A percentile compares a stretch with the other conserved stretches of the same genome.
phyloP scores from a whole-genome alignment of 1,140 invertebrate species.

The Drosophila asahinai region DNA sequence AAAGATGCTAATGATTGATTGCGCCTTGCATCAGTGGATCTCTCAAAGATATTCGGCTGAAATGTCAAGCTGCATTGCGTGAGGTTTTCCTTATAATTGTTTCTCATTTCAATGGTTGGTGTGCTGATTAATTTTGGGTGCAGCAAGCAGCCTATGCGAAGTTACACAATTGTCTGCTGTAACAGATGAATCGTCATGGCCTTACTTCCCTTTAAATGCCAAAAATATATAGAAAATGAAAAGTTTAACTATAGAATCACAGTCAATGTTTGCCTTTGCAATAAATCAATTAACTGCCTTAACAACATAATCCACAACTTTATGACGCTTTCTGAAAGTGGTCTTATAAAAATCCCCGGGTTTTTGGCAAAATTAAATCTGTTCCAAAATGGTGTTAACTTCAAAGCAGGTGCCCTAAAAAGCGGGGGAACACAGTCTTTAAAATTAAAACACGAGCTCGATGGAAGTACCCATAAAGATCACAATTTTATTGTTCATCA shows the following conservation, averaged over 20 bases:
- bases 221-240: neutral
- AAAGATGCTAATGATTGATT: slow-evolving; percentile 76
- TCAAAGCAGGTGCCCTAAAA: slow-evolving; percentile 46
- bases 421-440: slow-evolving; percentile 8
- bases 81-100: slow-evolving; percentile 43
- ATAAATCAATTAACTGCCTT: slow-evolving; percentile 15
- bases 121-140: slow-evolving; percentile 41
- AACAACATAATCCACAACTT: slow-evolving; percentile 19
- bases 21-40: slow-evolving; percentile 59
- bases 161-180: slow-evolving; percentile 27
- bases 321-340: slow-evolving; percentile 14
- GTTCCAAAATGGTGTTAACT: slow-evolving; percentile 25
- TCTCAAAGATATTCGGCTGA: slow-evolving; percentile 23
- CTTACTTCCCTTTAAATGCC: too few relatives aligned
- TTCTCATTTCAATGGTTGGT: slow-evolving; percentile 25
- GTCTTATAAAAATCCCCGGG: slow-evolving; percentile 21
- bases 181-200: neutral
- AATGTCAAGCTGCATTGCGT: slow-evolving; percentile 71
- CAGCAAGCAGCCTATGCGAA: slow-evolving; percentile 18
- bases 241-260: neutral
- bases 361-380: slow-evolving; percentile 38
- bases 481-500: slow-evolving; percentile 60
- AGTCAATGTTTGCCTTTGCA: neutral
- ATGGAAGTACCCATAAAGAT: slow-evolving; percentile 57
- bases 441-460: slow-evolving; percentile 41